Conservation (phyloP, 2,113 vertebrate species). For the Salvelinus sp. region DNA sequence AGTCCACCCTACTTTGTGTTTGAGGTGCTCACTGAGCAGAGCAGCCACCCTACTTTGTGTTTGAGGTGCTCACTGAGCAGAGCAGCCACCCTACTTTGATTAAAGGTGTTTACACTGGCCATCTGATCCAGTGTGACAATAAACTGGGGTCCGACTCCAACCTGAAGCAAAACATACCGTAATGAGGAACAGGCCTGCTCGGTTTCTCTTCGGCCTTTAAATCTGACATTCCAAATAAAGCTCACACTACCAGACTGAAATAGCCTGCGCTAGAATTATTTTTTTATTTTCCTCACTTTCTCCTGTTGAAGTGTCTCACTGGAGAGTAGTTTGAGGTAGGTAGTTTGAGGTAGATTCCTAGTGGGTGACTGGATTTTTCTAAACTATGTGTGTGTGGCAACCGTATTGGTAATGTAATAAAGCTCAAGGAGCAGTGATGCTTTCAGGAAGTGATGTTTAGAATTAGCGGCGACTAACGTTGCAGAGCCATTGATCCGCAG, state of each 20-base stretch:
- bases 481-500: slow-evolving; percentile 42
- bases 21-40: no score
- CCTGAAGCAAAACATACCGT: slow-evolving; percentile 61
- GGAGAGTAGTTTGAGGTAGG: slow-evolving; percentile 31
- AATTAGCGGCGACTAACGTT: slow-evolving; percentile 59
- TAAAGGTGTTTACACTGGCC: slow-evolving; percentile 70
- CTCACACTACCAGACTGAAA: slow-evolving; percentile 52
- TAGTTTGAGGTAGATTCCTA: neutral
- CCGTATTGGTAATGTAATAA: slow-evolving; percentile 38
- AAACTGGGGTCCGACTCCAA: slow-evolving; percentile 45
- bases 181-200: slow-evolving; percentile 67
- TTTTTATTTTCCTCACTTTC: neutral
- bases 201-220: slow-evolving; percentile 37
- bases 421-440: slow-evolving; percentile 43
- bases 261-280: slow-evolving; percentile 26
- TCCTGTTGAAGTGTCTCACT: slow-evolving; percentile 27
- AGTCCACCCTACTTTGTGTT: no score
- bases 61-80: slow-evolving; percentile 40
- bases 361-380: slow-evolving; percentile 4
- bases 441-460: slow-evolving; percentile 55
- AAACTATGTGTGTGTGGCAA: slow-evolving; percentile 7
- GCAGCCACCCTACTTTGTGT: slow-evolving; percentile 64
- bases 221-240: slow-evolving; percentile 66
- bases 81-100: slow-evolving; percentile 65
- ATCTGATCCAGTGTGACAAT: slow-evolving; percentile 70